Percentiles rank a stretch among this genome's conserved stretches.
Evolutionary conservation across 2,888 invertebrate genomes (phyloP).

Genomic region (Hymenopus coronatus): DNA sequence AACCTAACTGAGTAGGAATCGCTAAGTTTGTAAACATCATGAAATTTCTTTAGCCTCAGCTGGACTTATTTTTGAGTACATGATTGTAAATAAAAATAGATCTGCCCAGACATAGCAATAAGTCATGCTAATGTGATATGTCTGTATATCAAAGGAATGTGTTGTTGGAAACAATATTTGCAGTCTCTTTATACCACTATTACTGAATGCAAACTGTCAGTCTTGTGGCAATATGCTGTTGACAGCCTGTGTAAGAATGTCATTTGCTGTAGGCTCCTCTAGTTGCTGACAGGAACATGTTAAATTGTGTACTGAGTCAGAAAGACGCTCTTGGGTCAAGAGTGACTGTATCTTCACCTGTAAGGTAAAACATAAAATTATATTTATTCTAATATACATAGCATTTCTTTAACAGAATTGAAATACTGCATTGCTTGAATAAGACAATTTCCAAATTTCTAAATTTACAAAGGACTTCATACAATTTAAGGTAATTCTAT

Average conservation of each 20-base stretch:
- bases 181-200: background rate
- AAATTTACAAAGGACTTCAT: no score
- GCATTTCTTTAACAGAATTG: no score
- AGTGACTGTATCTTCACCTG: constrained; percentile 3
- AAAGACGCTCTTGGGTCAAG: background rate
- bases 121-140: background rate
- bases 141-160: background rate
- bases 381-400: no score
- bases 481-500: no score
- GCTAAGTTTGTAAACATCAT: no score
- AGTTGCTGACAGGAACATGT: background rate
- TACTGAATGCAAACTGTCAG: background rate
- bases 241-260: background rate
- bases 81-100: no score
- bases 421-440: no score
- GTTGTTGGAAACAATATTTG: background rate
- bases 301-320: background rate
- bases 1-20: no score
- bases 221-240: constrained; percentile 1
- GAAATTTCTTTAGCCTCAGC: no score
- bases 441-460: no score
- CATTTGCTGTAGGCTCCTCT: background rate
- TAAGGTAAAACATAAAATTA: background rate
- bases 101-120: background rate
- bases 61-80: no score